These are phyloP conservation scores for Eristalis pertinax DNA, from an alignment of 2,888 invertebrate genomes.

Conservation along the genomic window DNA sequence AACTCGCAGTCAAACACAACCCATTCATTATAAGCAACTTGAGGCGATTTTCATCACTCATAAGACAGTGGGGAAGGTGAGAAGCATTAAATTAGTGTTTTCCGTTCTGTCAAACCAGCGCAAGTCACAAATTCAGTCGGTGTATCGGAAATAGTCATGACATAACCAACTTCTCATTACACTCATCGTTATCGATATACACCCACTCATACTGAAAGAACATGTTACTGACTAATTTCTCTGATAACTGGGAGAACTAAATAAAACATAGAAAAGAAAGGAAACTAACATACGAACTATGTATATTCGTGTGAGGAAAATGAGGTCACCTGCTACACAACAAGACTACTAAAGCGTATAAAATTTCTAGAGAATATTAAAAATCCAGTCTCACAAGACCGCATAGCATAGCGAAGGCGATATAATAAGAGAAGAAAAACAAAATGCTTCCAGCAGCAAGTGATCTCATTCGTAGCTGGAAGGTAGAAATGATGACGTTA, in stretches of 20 bases:
- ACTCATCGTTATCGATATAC: background rate
- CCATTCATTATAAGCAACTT: no score
- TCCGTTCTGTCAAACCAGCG: background rate
- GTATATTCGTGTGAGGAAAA: conserved; percentile 16
- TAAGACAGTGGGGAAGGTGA: background rate
- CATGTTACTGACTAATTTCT: conserved; percentile 27
- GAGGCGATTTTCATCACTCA: background rate
- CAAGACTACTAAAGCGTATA: conserved; percentile 1
- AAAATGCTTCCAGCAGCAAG: conserved; percentile 28
- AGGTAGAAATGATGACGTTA: conserved; percentile 37
- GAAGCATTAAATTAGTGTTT: background rate
- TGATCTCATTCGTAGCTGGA: conserved; percentile 46
- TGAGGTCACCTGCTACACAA: conserved; percentile 33
- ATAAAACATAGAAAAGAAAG: conserved; percentile 18
- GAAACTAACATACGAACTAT: background rate
- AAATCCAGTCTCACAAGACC: background rate
- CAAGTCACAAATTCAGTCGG: background rate
- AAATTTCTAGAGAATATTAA: conserved; percentile 24
- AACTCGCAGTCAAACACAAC: no score
- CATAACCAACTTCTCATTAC: background rate
- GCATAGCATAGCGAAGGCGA: background rate
- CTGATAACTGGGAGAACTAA: conserved; percentile 15
- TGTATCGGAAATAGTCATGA: background rate
- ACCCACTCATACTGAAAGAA: background rate
- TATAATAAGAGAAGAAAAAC: conserved; percentile 1